Evolutionary conservation across 2,888 invertebrate genomes (phyloP).

Genomic region (Hyles lineata): DNA sequence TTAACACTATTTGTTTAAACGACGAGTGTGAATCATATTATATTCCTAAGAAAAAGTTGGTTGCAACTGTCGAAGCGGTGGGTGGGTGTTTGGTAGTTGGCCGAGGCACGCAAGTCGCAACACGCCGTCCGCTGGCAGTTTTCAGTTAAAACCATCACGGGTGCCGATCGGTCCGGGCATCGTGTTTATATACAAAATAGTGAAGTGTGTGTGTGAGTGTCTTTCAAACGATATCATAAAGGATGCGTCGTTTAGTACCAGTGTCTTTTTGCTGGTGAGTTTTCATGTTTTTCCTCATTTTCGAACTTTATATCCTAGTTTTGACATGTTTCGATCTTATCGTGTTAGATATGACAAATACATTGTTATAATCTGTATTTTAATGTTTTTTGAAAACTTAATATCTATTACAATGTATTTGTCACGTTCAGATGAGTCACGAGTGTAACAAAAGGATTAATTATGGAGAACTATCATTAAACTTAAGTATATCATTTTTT

Average conservation of each 20-base stretch:
- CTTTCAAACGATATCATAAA: background rate
- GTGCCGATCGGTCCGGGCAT: conserved; percentile 64
- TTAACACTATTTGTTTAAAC: background rate
- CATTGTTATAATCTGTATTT: no score
- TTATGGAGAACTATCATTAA: no score
- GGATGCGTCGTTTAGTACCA: background rate
- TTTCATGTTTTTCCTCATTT: background rate
- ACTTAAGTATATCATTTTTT: no score
- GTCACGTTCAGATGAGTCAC: no score
- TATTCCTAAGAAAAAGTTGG: conserved; percentile 54
- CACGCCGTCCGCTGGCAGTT: conserved; percentile 70
- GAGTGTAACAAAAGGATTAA: no score
- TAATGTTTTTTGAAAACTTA: no score
- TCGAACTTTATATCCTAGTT: background rate
- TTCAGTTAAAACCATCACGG: conserved; percentile 77
- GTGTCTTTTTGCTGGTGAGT: conserved; percentile 14
- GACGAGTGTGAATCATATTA: conserved; percentile 19
- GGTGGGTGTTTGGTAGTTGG: conserved; percentile 57
- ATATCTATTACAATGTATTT: no score
- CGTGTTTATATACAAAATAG: conserved; percentile 32
- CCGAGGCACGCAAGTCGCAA: conserved; percentile 76
- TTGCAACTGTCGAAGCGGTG: conserved; percentile 62
- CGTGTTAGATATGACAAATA: no score
- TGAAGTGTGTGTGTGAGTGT: conserved; percentile 50
- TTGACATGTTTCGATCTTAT: background rate